A percentile compares a stretch with the other conserved stretches of the same genome.
These are phyloP conservation scores for Galago senegalensis DNA, from an alignment of 2,797 vertebrate genomes.

Conservation along the genomic window DNA sequence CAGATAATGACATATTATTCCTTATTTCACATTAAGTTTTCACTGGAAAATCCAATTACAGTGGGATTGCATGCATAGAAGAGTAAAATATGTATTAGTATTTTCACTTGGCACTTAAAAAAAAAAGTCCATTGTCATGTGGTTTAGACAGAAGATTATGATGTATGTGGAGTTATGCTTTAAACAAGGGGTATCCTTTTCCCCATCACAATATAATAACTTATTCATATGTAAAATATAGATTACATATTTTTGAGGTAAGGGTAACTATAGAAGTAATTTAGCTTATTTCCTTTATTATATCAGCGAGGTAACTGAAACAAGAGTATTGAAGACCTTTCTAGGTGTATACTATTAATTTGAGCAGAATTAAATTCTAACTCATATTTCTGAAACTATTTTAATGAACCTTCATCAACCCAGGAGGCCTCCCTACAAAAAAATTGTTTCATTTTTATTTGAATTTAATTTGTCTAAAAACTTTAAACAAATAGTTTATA, in stretches of 20 bases:
- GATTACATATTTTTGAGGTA: background rate
- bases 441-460: background rate
- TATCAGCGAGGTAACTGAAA: background rate
- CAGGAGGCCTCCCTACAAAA: background rate
- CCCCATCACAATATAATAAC: background rate
- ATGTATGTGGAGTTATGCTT: background rate
- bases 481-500: background rate
- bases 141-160: background rate
- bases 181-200: background rate
- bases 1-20: conserved; percentile 21
- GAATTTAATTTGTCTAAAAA: background rate
- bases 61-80: background rate
- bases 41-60: background rate
- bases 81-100: background rate
- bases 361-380: background rate
- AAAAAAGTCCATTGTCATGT: background rate
- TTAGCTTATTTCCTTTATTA: background rate
- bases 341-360: background rate
- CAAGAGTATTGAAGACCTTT: background rate
- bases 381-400: background rate
- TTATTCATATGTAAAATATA: background rate
- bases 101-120: background rate
- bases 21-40: conserved; percentile 31
- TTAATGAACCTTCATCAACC: background rate
- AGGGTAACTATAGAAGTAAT: background rate